Evolutionary conservation across 2,797 vertebrate species (phyloP), one percentile per base, ranked within the genome.

Genomic region (Decapterus maruadsi): DNA sequence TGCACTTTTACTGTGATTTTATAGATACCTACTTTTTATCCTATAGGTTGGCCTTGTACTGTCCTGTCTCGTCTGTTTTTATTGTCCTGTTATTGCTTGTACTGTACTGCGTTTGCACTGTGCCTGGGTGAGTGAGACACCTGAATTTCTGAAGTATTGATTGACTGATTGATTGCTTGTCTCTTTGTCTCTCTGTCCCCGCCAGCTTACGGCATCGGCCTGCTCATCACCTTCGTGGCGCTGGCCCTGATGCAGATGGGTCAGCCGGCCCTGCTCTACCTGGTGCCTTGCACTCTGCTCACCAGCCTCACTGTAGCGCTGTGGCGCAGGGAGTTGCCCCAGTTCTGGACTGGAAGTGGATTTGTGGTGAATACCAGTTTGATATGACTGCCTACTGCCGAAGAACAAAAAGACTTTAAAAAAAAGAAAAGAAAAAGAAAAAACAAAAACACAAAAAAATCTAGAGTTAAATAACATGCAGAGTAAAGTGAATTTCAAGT

Each of bases 311-410:
- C 84, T 0, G 95, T 99, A 87, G 98, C 98, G 8, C 95, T 99
- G 74, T 97, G 97, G 95, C 97, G 98, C 88, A 95, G 86, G 93
- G 98, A 98, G 89, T 89, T 98, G 72, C 92, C 93, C 65, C 94
- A 96, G 94, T 99, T 99, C 96, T 99, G 98, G 98, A 99, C 96
- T 16, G 97, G 97, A 94, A 99, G 97, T 94, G 97, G 97, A 95
- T 99, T 98, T 98, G 97, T 95, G 97, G 98, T 99, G 97, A 99
- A 98, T 99, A 99, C 96, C 97, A 94, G 96, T 99, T 99, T 98
- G 96, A 96, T 99, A 95, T 98, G 96, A 98, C 93, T 94, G 88
- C 82, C 90, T 89, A 80, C 90, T 70, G 88, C 92, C 26, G 94
- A 87, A 92, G 93, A 83, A 87, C 75, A 81, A 57, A 89, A 87